Conservation (phyloP, 1,140 invertebrate species). For the Augochlora pura region DNA sequence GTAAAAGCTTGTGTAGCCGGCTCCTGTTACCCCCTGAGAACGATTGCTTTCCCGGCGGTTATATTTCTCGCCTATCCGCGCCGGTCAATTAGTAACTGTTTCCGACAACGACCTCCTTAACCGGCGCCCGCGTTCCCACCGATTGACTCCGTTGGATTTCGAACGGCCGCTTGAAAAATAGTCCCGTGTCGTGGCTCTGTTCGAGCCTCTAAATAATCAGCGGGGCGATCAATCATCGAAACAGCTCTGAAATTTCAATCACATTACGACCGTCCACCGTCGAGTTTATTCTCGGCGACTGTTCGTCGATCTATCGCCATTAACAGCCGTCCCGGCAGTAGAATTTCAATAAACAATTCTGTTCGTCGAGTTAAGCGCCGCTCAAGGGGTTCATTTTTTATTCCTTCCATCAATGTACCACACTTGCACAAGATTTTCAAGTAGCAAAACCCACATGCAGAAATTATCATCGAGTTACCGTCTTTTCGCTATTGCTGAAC, state of each 20-base stretch:
- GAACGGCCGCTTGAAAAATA: no score
- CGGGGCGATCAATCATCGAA: conserved; percentile 13
- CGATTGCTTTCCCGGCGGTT: neutral
- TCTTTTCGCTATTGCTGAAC: no score
- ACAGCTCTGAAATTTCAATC: conserved; percentile 6
- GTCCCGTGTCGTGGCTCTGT: neutral
- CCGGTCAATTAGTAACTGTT: neutral
- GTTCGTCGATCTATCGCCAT: conserved; percentile 8
- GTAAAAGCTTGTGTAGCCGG: no score
- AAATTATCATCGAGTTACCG: no score
- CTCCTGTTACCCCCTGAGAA: neutral
- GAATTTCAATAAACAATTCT: conserved; percentile 30
- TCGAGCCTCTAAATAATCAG: neutral
- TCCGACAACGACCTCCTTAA: neutral
- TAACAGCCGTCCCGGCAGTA: neutral
- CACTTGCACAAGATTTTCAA: no score
- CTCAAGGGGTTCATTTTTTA: conserved; percentile 9
- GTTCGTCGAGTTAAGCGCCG: neutral
- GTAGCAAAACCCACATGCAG: no score
- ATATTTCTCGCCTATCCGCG: neutral
- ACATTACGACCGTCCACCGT: neutral
- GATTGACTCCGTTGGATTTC: neutral
- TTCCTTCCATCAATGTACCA: neutral
- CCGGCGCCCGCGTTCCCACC: neutral
- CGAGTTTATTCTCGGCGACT: neutral